Conservation (phyloP, 2,113 vertebrate genomes). For the Antigone vipio region DNA sequence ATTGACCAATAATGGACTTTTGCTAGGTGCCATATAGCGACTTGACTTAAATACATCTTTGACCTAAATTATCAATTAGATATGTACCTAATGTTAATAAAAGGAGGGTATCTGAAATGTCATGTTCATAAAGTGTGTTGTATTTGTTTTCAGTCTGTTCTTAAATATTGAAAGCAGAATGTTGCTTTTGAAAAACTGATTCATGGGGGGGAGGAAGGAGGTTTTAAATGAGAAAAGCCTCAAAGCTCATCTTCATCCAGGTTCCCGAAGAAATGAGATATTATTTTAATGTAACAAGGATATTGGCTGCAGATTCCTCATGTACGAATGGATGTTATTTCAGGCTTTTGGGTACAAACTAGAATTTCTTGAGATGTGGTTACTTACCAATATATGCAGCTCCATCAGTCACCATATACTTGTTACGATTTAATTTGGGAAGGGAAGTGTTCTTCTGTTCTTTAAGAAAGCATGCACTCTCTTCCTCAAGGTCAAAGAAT, state of each 20-base stretch:
- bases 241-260: not conserved
- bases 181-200: not conserved
- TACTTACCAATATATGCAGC: slow-evolving; percentile 90
- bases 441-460: slow-evolving; percentile 79
- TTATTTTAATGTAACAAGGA: not conserved
- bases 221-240: not conserved
- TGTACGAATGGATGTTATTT: not conserved
- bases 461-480: slow-evolving; percentile 76
- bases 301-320: not conserved
- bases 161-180: not conserved
- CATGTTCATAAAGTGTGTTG: not conserved
- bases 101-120: not conserved
- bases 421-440: slow-evolving; percentile 88
- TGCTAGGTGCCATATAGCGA: not conserved
- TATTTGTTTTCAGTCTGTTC: not conserved
- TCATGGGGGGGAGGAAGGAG: not conserved
- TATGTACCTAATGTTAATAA: not conserved
- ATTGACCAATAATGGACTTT: not conserved
- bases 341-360: not conserved
- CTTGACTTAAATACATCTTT: not conserved
- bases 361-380: not conserved
- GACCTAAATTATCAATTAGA: not conserved
- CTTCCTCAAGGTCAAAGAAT: slow-evolving; percentile 88
- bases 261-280: not conserved
- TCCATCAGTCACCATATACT: slow-evolving; percentile 93